phyloP scores from a whole-genome alignment of 2,113 vertebrate genomes.

The Mirounga angustirostris region DNA sequence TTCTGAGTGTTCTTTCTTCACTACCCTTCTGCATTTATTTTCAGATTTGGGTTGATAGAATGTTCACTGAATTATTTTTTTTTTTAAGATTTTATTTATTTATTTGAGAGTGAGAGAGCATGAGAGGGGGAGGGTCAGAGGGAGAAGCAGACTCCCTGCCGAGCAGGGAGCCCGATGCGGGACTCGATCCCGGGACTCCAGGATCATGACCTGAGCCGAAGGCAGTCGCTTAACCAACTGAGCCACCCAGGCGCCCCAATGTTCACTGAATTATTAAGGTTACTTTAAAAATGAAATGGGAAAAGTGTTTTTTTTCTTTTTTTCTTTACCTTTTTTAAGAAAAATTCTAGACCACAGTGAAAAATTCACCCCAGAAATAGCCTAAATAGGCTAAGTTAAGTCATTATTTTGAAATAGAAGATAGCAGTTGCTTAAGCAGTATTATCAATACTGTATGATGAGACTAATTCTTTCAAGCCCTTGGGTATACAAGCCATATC shows the following conservation, averaged over 20 bases:
- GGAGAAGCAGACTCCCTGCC: too few relatives aligned
- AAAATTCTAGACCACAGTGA: not conserved
- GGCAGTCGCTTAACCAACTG: too few relatives aligned
- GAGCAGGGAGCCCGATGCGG: too few relatives aligned
- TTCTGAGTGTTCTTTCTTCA: not conserved
- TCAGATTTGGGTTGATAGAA: not conserved
- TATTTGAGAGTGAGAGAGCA: too few relatives aligned
- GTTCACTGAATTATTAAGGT: not conserved
- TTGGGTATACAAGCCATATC: not conserved
- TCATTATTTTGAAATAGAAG: slow-evolving; percentile 34
- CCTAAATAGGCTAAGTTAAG: not conserved
- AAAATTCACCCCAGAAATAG: not conserved
- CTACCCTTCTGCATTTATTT: not conserved
- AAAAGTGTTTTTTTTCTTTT: not conserved
- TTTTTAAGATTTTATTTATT: too few relatives aligned
- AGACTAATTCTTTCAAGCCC: not conserved
- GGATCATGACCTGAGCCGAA: too few relatives aligned
- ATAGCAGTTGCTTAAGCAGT: not conserved
- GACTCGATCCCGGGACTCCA: too few relatives aligned
- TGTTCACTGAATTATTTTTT: not conserved
- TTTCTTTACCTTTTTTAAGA: not conserved
- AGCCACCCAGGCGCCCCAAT: not conserved
- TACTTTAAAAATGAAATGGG: not conserved
- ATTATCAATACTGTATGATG: not conserved
- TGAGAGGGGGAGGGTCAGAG: too few relatives aligned